Evolutionary conservation across 2,797 vertebrate genomes (phyloP).

Genomic region (Triplophysa yarkandensis): DNA sequence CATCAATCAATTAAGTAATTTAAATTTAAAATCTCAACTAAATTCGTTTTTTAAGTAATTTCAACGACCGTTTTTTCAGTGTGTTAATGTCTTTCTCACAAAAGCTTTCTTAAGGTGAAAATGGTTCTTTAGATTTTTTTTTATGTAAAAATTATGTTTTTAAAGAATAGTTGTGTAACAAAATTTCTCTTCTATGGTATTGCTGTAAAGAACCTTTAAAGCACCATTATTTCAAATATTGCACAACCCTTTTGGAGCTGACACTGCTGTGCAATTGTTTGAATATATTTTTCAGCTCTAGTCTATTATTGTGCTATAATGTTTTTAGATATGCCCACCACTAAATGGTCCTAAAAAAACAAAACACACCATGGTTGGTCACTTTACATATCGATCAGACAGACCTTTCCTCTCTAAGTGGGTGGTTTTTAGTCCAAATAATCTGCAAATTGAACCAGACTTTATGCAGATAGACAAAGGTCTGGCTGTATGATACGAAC

Average conservation of each 20-base stretch:
- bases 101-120: too few relatives aligned
- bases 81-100: too few relatives aligned
- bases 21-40: too few relatives aligned
- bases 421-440: background rate
- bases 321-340: background rate
- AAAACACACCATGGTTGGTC: background rate
- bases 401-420: slow-evolving; percentile 10
- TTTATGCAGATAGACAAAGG: slow-evolving; percentile 24
- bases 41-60: too few relatives aligned
- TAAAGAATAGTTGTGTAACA: too few relatives aligned
- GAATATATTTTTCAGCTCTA: background rate
- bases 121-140: too few relatives aligned
- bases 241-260: background rate
- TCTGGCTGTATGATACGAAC: slow-evolving; percentile 1
- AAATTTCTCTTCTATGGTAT: too few relatives aligned
- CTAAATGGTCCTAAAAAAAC: background rate
- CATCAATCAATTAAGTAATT: too few relatives aligned
- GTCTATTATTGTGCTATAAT: background rate
- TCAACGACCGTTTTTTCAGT: too few relatives aligned
- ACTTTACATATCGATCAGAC: background rate
- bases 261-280: background rate
- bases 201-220: too few relatives aligned
- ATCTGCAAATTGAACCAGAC: slow-evolving; percentile 10
- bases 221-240: too few relatives aligned
- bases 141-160: too few relatives aligned